A percentile compares a stretch with the other conserved stretches of the same genome.
Evolutionary conservation across 2,888 invertebrate genomes (phyloP).

Genomic region (Sisyra nigra): DNA sequence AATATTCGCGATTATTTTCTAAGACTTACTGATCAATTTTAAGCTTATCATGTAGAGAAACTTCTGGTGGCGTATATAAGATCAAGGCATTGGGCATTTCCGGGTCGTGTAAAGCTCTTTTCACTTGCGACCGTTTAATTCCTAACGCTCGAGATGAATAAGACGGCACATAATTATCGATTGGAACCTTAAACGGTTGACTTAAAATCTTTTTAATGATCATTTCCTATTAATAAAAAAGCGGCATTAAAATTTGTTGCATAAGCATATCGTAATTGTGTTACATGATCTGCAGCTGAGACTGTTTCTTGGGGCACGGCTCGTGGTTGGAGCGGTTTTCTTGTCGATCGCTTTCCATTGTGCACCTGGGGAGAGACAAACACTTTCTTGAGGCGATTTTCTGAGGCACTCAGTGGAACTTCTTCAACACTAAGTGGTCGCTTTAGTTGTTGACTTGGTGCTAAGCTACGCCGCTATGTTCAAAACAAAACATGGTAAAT

Average conservation of each 20-base stretch:
- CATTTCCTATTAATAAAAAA: constrained; percentile 40
- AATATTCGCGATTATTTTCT: neutral
- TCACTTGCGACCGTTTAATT: constrained; percentile 40
- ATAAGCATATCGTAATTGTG: neutral
- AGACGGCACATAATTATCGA: constrained; percentile 68
- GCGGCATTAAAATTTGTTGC: neutral
- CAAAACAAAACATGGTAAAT: neutral
- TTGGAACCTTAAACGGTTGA: constrained; percentile 84
- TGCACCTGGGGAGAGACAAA: constrained; percentile 24
- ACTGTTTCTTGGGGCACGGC: constrained; percentile 16
- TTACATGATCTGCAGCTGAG: constrained; percentile 40
- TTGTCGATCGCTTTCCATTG: constrained; percentile 23
- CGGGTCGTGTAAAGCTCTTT: constrained; percentile 79
- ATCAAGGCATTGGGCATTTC: constrained; percentile 83
- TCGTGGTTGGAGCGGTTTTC: constrained; percentile 16
- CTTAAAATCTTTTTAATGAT: constrained; percentile 66
- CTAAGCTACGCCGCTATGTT: constrained; percentile 44
- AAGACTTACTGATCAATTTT: constrained; percentile 52
- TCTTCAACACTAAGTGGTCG: constrained; percentile 32
- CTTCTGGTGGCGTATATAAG: constrained; percentile 66
- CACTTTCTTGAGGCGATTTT: neutral
- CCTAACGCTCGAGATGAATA: constrained; percentile 66
- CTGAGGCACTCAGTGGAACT: constrained; percentile 16
- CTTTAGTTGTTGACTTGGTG: constrained; percentile 51
- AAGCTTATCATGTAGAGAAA: constrained; percentile 75